Evolutionary conservation across 2,113 vertebrate species (phyloP), one percentile per base, ranked within the genome.

Genomic region (Mormyrus lacerda): DNA sequence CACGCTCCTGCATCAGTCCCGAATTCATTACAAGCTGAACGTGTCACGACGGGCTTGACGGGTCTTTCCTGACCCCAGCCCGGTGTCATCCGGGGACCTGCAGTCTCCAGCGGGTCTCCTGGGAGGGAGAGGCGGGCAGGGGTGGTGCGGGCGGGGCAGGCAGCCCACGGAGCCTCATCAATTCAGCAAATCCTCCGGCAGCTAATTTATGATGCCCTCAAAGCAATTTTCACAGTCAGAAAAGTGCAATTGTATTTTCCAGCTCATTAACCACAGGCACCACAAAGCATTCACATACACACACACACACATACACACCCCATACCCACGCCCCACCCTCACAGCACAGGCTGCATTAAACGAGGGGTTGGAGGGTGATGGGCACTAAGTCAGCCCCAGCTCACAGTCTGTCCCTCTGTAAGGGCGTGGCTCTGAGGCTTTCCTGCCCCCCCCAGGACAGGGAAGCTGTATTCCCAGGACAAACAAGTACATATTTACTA

Each of bases 191-290:
- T 95, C 95, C 95, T 94, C 93, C 92, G 93, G 95, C 92, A 95
- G 95, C 95, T 95, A 96, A 96, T 96, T 95, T 96, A 96, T 94
- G 93, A 95, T 95, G 95, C 94, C 95, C 95, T 95, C 94, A 94
- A 95, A 96, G 95, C 94, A 92, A 95, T 96, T 96, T 97, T 96
- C 96, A 96, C 96, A 96, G 96, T 96, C 92, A 92, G 95, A 95
- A 93, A 94, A 95, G 95, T 94, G 95, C 95, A 95, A 95, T 95
- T 95, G 96, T 95, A 93, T 96, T 97, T 97, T 97, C 96, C 96
- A 96, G 95, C 95, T 96, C 96, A 96, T 97, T 96, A 96, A 95
- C 93, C 95, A 94, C 91, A 92, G 79, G 90, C 93, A 94, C 95
- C 96, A 96, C 95, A 92, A 94, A 95, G 94, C 92, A 95, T 95